Percentiles rank a stretch among this genome's conserved stretches.
Conservation (phyloP, 2,797 vertebrate species). For the Bufotes viridis region DNA sequence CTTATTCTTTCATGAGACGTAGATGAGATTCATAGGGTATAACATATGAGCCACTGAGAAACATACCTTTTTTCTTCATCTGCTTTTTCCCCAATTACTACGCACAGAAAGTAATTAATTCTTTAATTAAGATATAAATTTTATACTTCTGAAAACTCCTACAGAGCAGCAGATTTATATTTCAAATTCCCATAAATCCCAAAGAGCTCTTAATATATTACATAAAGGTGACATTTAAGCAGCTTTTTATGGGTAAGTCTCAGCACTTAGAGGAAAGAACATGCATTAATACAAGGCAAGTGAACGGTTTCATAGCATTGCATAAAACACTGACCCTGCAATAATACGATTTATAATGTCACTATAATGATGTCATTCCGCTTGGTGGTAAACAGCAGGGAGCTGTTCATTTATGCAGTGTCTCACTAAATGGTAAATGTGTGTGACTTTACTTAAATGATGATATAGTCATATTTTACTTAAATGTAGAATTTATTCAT, state of each 20-base stretch:
- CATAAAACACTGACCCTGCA: constrained; percentile 53
- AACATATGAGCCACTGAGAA: background rate
- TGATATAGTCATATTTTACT: background rate
- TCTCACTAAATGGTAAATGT: background rate
- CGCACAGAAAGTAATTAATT: constrained; percentile 54
- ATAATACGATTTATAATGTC: constrained; percentile 53
- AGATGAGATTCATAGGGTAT: background rate
- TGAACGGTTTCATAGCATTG: constrained; percentile 46
- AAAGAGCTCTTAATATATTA: constrained; percentile 50
- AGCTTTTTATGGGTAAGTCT: constrained; percentile 54
- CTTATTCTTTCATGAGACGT: background rate
- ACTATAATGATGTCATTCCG: constrained; percentile 35
- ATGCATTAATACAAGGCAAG: constrained; percentile 41
- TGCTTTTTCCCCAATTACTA: constrained; percentile 26
- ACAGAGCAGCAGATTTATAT: constrained; percentile 57
- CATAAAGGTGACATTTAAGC: constrained; percentile 61
- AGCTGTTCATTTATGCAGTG: background rate
- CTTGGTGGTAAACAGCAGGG: constrained; percentile 36
- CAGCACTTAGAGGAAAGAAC: constrained; percentile 36
- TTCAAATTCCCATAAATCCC: constrained; percentile 54
- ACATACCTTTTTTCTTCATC: constrained; percentile 42
- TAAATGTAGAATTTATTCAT: constrained; percentile 7
- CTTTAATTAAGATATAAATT: constrained; percentile 58
- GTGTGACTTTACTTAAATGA: constrained; percentile 2
- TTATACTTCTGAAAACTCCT: constrained; percentile 53